Evolutionary conservation across 1,140 invertebrate genomes (phyloP), one percentile per base, ranked within the genome.

Genomic region (Temnothorax longispinosus): DNA sequence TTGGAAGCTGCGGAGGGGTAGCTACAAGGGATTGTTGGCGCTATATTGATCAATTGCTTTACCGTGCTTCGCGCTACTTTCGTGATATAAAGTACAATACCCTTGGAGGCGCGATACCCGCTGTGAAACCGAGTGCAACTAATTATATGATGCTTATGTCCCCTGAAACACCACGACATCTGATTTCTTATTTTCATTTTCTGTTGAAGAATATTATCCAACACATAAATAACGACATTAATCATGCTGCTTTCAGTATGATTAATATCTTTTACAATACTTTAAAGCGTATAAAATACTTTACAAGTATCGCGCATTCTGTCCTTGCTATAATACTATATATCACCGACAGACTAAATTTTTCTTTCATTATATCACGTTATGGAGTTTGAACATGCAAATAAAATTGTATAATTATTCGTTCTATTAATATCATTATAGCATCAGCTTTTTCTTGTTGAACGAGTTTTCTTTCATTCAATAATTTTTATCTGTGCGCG

Each of bases 1-100:
- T 86, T 89, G 87, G 87, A 85, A 87, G 89, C 88, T 89, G 88
- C 84, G 89, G 85, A 87, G 87, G 87, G 86, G 82, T 88, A 88
- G 89, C 85, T 88, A 87, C 88, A 90, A 91, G 91, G 92, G 93
- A 93, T 91, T 93, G 92, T 93, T 95, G 92, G 94, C 94, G 94
- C 94, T 95, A 95, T 95, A 95, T 95, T 95, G 95, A 95, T 95
- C 94, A 95, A 95, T 95, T 95, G 94, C 94, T 94, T 94, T 93
- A 87, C 92, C 94, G 94, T 95, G 94, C 94, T 95, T 95, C 93
- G 94, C 92, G 90, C 94, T 95, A 95, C 93, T 95, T 95, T 95
- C 92, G 71, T 89, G 90, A 93, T 91, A 94, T 94, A 95, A 94
- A 93, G 92, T 91, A 94, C 89, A 90, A 90, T 92, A 90, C 90